Percentiles rank a stretch among this genome's conserved stretches.
These are phyloP conservation scores for Philotrypesis tridentata DNA, from an alignment of 1,140 invertebrate genomes.

Conservation along the genomic window DNA sequence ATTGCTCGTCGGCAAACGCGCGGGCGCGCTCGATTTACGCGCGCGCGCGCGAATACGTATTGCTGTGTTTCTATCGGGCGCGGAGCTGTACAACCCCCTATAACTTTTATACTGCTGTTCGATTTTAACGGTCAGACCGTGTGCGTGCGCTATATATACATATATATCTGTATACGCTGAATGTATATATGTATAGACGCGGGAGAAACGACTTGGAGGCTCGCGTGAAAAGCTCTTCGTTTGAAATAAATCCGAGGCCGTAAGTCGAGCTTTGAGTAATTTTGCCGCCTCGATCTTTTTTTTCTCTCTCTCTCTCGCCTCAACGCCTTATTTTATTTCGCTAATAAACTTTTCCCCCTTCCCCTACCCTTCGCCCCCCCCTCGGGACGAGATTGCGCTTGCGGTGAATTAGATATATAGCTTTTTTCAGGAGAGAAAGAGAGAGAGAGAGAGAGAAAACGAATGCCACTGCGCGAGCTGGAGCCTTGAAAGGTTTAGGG, in stretches of 20 bases:
- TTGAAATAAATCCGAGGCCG: constrained; percentile 6
- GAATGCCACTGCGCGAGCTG: too few species aligned
- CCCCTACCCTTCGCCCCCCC: too few species aligned
- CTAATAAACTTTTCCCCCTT: constrained; percentile 26
- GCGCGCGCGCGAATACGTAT: neutral
- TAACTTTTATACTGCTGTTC: constrained; percentile 4
- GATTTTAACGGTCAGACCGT: neutral
- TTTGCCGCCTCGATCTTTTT: neutral
- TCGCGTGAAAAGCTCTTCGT: neutral
- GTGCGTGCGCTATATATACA: neutral
- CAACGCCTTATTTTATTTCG: neutral
- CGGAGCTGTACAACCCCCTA: neutral
- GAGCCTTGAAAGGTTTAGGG: too few species aligned
- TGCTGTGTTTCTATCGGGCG: neutral
- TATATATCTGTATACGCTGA: neutral
- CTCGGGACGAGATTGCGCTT: too few species aligned
- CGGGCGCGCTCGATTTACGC: neutral
- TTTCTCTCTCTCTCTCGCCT: neutral
- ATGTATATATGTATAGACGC: neutral
- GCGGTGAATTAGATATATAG: too few species aligned
- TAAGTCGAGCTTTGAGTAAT: neutral
- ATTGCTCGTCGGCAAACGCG: neutral
- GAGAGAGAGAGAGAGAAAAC: too few species aligned
- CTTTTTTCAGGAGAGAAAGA: too few species aligned
- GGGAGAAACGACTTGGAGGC: neutral